These are phyloP conservation scores for Albula glossodonta DNA, from an alignment of 2,113 vertebrate species.

Conservation along the genomic window DNA sequence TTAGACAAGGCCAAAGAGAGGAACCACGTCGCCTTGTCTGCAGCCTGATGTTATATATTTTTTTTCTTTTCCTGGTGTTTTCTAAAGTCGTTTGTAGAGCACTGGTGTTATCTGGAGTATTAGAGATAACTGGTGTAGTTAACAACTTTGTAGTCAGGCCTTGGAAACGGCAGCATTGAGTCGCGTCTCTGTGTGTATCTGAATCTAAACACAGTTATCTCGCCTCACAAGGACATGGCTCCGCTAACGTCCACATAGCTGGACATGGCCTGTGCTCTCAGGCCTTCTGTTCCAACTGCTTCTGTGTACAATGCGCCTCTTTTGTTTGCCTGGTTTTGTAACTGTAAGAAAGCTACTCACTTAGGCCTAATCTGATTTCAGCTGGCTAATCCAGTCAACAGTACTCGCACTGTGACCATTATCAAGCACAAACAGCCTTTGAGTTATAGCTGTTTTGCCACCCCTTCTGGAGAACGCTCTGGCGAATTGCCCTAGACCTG, in stretches of 20 bases:
- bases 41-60: too few relatives aligned
- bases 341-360: background rate
- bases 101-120: background rate
- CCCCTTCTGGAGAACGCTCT: background rate
- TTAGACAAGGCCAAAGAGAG: too few relatives aligned
- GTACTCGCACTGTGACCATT: background rate
- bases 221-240: background rate
- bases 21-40: too few relatives aligned
- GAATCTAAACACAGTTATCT: background rate
- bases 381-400: background rate
- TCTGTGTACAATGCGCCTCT: background rate
- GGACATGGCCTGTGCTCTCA: background rate
- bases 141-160: background rate
- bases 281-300: background rate
- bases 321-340: background rate
- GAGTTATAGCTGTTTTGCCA: background rate
- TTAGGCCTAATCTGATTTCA: background rate
- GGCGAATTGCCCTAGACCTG: background rate
- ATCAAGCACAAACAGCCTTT: background rate
- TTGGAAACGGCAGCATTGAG: background rate
- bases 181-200: background rate
- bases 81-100: background rate
- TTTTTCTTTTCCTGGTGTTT: background rate
- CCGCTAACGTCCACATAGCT: background rate
- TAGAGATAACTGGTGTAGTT: too few relatives aligned